A percentile compares a stretch with the other conserved stretches of the same genome.
Conservation (phyloP, 2,888 invertebrate species). For the Alviniconcha strummeri region DNA sequence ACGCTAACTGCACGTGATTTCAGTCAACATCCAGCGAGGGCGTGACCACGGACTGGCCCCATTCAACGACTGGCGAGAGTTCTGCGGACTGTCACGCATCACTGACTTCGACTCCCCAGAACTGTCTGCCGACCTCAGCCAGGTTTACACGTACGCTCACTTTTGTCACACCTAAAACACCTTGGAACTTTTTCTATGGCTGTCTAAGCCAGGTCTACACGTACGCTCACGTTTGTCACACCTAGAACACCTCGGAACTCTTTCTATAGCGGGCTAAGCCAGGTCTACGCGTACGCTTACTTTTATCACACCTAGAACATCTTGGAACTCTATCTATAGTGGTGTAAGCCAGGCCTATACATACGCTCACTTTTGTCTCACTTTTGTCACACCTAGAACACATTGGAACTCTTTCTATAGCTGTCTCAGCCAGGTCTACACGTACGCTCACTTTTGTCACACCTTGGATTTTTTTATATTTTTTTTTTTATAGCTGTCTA, state of each 20-base stretch:
- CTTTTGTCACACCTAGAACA: too few species aligned
- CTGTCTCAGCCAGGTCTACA: neutral
- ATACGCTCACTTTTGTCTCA: neutral
- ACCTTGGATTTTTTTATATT: too few species aligned
- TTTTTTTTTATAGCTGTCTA: too few species aligned
- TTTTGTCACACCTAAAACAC: too few species aligned
- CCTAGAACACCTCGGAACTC: too few species aligned
- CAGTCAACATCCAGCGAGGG: slow-evolving; percentile 35
- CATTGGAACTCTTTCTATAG: too few species aligned
- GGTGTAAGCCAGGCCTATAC: neutral
- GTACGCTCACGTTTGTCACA: neutral
- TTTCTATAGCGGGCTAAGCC: too few species aligned
- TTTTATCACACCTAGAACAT: too few species aligned
- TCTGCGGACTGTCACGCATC: slow-evolving; percentile 22
- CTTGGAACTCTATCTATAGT: too few species aligned
- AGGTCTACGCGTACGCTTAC: neutral
- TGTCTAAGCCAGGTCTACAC: neutral
- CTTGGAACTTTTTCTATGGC: too few species aligned
- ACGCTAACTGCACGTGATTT: neutral
- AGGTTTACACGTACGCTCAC: neutral
- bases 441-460: neutral
- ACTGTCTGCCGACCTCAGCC: neutral
- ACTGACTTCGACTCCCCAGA: neutral
- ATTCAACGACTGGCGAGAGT: slow-evolving; percentile 32
- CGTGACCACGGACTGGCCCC: slow-evolving; percentile 33